Evolutionary conservation across 2,113 vertebrate species (phyloP).

Genomic region (Hiodon tergisus): DNA sequence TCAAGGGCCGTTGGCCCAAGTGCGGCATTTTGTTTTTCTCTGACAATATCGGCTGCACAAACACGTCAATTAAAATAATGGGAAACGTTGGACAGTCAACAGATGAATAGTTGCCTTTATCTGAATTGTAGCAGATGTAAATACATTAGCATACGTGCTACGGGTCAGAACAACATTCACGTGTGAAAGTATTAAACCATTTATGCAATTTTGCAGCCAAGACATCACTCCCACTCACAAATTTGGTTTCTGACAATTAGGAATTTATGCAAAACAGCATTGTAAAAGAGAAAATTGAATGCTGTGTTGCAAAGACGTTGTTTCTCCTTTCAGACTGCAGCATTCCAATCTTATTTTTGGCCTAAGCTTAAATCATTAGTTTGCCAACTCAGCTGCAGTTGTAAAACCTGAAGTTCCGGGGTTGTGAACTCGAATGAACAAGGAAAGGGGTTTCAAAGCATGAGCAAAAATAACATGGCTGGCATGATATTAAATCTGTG

Average conservation of each 20-base stretch:
- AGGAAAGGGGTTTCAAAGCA: no score
- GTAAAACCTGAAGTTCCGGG: no score
- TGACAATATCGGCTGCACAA: conserved; percentile 48
- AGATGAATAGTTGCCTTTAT: conserved; percentile 48
- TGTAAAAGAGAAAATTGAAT: conserved; percentile 6
- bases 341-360: not conserved
- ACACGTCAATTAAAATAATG: conserved; percentile 45
- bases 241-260: conserved; percentile 31
- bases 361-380: conserved; percentile 6
- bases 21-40: conserved; percentile 44
- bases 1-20: conserved; percentile 34
- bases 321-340: not conserved
- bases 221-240: conserved; percentile 19
- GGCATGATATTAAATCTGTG: no score
- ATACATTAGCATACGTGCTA: conserved; percentile 45
- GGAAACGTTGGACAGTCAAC: conserved; percentile 33
- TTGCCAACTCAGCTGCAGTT: not conserved
- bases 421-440: no score
- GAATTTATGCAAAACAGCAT: conserved; percentile 30
- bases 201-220: conserved; percentile 36
- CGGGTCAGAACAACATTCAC: conserved; percentile 40
- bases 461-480: no score
- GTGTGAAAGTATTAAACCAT: conserved; percentile 45
- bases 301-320: conserved; percentile 6
- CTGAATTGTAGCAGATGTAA: conserved; percentile 51